Percentiles rank a stretch among this genome's conserved stretches.
Conservation (phyloP, 2,113 vertebrate genomes). For the Ictalurus punctatus region DNA sequence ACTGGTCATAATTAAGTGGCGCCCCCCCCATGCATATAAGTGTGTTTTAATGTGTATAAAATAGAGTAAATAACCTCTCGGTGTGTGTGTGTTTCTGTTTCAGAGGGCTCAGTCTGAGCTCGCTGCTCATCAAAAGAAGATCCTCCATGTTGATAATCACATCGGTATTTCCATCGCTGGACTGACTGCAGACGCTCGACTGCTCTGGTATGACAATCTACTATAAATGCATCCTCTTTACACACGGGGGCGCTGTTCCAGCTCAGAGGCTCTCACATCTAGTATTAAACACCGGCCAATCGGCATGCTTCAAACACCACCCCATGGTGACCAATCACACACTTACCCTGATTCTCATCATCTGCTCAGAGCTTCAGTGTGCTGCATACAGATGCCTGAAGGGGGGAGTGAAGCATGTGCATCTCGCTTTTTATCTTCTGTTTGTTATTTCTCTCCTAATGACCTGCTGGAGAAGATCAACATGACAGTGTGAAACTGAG, state of each 20-base stretch:
- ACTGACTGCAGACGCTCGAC: conserved; percentile 92
- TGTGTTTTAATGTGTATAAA: neutral
- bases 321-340: neutral
- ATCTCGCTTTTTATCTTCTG: too few species aligned
- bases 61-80: neutral
- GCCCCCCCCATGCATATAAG: neutral
- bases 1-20: neutral
- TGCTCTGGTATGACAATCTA: conserved; percentile 83
- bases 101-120: conserved; percentile 97
- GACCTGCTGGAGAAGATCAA: too few species aligned
- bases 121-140: conserved; percentile 99
- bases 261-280: neutral
- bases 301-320: neutral
- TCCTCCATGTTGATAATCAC: conserved; percentile 97
- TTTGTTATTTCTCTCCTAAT: too few species aligned
- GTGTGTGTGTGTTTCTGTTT: conserved; percentile 42
- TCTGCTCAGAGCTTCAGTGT: neutral
- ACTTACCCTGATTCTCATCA: neutral
- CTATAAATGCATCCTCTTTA: neutral
- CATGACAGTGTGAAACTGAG: too few species aligned
- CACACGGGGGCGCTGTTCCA: neutral
- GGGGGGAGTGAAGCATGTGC: too few species aligned
- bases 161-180: conserved; percentile 97
- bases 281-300: neutral
- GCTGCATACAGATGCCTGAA: neutral